Evolutionary conservation across 2,113 vertebrate species (phyloP).

Genomic region (Seriola rivoliana): DNA sequence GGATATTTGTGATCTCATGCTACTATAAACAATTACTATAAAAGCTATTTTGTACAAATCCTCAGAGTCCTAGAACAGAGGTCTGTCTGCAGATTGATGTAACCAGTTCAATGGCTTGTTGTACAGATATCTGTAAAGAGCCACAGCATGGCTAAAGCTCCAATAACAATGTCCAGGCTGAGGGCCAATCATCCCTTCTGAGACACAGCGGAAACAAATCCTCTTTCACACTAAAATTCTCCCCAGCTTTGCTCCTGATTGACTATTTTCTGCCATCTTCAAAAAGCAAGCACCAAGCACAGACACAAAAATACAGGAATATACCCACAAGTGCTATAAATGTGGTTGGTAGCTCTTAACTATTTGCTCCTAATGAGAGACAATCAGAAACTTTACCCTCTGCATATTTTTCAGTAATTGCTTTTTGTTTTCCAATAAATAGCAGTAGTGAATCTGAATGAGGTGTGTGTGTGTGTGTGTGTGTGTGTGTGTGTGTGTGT

Average conservation of each 20-base stretch:
- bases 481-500: not conserved
- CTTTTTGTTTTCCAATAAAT: constrained; percentile 75
- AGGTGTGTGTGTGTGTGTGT: constrained; percentile 13
- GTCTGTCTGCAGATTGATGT: constrained; percentile 42
- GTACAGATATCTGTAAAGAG: constrained; percentile 43
- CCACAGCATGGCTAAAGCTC: constrained; percentile 40
- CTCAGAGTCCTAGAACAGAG: not conserved
- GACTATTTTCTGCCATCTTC: constrained; percentile 44
- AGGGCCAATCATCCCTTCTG: constrained; percentile 56
- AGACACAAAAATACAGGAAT: constrained; percentile 28
- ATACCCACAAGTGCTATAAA: constrained; percentile 43
- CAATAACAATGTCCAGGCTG: constrained; percentile 57
- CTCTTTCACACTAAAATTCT: constrained; percentile 49
- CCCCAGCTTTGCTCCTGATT: constrained; percentile 46
- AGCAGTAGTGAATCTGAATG: constrained; percentile 54
- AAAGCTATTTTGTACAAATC: constrained; percentile 7
- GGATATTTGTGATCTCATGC: not conserved
- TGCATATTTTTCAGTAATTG: constrained; percentile 80
- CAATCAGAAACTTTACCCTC: constrained; percentile 71
- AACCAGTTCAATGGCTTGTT: constrained; percentile 37
- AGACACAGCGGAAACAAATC: constrained; percentile 59
- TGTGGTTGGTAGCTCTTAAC: constrained; percentile 63
- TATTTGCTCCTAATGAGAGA: constrained; percentile 73
- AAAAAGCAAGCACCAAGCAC: constrained; percentile 26
- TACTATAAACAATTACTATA: not conserved